Conservation (phyloP, 1,140 invertebrate species). For the Drosophila sulfurigaster region DNA sequence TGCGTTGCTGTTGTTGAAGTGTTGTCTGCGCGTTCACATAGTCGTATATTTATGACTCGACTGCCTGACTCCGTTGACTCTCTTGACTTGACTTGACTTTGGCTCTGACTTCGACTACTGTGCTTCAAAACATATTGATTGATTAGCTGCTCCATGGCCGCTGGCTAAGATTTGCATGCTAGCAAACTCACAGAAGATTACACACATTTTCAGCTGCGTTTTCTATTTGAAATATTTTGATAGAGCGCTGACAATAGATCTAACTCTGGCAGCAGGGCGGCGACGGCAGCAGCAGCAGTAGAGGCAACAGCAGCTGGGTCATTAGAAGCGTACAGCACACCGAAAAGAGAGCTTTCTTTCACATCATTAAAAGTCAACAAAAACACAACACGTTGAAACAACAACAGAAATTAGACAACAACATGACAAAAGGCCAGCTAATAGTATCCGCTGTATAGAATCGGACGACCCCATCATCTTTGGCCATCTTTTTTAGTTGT, state of each 20-base stretch:
- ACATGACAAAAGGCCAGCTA: constrained; percentile 48
- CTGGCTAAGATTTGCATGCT: constrained; percentile 53
- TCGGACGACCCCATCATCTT: constrained; percentile 36
- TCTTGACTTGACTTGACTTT: neutral
- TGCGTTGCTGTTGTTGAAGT: constrained; percentile 24
- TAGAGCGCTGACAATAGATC: constrained; percentile 46
- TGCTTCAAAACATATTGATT: constrained; percentile 42
- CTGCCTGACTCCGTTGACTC: constrained; percentile 26
- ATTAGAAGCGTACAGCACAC: constrained; percentile 44
- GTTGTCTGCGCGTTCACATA: constrained; percentile 25
- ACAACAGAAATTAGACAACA: constrained; percentile 53
- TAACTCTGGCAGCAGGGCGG: constrained; percentile 2
- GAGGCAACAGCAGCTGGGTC: constrained; percentile 1
- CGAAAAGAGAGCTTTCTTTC: constrained; percentile 44
- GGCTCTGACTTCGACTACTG: constrained; percentile 27
- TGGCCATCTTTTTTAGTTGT: constrained; percentile 2
- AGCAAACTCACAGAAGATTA: neutral
- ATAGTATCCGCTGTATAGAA: constrained; percentile 51
- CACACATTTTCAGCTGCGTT: constrained; percentile 25
- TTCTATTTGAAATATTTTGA: constrained; percentile 40
- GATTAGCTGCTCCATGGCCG: constrained; percentile 46
- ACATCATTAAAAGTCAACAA: constrained; percentile 57
- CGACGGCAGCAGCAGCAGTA: neutral
- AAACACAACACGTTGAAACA: constrained; percentile 22
- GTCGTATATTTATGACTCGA: constrained; percentile 32